Evolutionary conservation across 1,140 invertebrate species (phyloP).

Genomic region (Sinella curviseta): DNA sequence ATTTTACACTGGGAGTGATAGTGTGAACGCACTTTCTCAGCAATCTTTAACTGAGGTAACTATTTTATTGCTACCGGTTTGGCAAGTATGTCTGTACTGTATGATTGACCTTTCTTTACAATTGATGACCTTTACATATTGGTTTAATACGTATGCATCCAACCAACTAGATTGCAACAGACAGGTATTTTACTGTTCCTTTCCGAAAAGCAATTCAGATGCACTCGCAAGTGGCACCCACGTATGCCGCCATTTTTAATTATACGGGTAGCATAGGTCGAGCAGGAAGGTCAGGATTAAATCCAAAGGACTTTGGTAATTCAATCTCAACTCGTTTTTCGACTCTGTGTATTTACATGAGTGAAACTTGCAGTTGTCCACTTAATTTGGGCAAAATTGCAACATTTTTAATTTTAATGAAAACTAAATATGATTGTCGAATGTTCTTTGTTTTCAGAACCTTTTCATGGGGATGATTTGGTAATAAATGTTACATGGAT

Average conservation of each 20-base stretch:
- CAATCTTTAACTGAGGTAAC: not conserved
- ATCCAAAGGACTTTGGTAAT: conserved; percentile 26
- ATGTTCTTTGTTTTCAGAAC: not conserved
- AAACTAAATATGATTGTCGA: not conserved
- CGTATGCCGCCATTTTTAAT: conserved; percentile 26
- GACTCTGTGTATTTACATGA: no score
- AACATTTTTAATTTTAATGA: no score
- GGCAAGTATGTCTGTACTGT: not conserved
- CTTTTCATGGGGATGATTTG: not conserved
- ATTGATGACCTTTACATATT: no score
- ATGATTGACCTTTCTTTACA: not conserved
- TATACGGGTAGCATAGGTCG: conserved; percentile 24
- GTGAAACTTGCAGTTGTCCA: not conserved
- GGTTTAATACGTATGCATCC: not conserved
- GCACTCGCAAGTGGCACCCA: conserved; percentile 27
- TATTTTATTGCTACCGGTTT: not conserved
- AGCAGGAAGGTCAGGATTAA: conserved; percentile 5
- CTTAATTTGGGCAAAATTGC: not conserved
- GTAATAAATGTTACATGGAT: not conserved
- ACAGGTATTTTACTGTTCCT: conserved; percentile 22
- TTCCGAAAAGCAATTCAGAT: conserved; percentile 22
- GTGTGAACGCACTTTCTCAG: not conserved
- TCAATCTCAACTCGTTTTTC: no score
- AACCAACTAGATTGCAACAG: conserved; percentile 1
- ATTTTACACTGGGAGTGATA: not conserved